Percentiles rank a stretch among this genome's conserved stretches.
phyloP scores from a whole-genome alignment of 1,140 invertebrate species.

The Drosophila varians region DNA sequence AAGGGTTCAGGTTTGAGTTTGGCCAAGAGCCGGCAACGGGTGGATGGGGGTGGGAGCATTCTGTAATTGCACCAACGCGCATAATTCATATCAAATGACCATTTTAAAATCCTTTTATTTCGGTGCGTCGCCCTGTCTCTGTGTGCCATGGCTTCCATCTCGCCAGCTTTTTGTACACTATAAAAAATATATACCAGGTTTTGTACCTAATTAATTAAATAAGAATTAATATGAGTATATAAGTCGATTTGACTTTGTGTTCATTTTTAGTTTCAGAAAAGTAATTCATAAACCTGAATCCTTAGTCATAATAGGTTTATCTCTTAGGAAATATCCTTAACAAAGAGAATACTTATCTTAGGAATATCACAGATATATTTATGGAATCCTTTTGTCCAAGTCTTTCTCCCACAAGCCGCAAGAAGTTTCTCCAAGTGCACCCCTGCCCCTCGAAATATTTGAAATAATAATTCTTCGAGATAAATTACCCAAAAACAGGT shows the following conservation, averaged over 20 bases:
- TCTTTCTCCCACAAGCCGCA: too few species aligned
- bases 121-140: slow-evolving; percentile 57
- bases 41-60: slow-evolving; percentile 34
- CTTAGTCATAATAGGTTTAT: too few species aligned
- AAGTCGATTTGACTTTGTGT: too few species aligned
- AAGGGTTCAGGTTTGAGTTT: background rate
- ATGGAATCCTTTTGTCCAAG: too few species aligned
- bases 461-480: slow-evolving; percentile 84
- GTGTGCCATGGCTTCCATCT: slow-evolving; percentile 12
- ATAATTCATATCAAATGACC: slow-evolving; percentile 84
- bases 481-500: slow-evolving; percentile 83
- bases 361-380: too few species aligned
- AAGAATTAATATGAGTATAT: too few species aligned
- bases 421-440: slow-evolving; percentile 17
- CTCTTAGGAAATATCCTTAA: too few species aligned
- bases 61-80: slow-evolving; percentile 82
- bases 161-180: slow-evolving; percentile 12
- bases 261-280: too few species aligned
- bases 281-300: too few species aligned
- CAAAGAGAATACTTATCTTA: too few species aligned
- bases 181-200: background rate
- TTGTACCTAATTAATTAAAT: too few species aligned
- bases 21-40: background rate
- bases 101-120: slow-evolving; percentile 84
- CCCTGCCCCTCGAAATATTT: slow-evolving; percentile 73